Conservation (phyloP, 2,113 vertebrate genomes). For the Anarhynchus alexandrinus region DNA sequence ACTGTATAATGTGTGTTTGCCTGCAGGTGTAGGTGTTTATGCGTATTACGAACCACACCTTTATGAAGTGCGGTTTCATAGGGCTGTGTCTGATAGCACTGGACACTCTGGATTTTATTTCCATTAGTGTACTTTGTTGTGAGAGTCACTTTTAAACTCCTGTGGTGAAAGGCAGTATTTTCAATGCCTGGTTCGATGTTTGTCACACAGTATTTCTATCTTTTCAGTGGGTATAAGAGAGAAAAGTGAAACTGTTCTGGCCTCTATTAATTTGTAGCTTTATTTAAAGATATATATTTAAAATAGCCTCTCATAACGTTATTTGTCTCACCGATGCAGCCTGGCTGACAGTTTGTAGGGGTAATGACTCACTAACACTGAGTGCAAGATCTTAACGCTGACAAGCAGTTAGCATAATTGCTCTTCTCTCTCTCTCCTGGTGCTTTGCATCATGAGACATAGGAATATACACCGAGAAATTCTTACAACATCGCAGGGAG, state of each 20-base stretch:
- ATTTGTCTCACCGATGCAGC: not conserved
- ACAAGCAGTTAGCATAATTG: conserved; percentile 57
- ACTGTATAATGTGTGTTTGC: not conserved
- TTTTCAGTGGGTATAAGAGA: not conserved
- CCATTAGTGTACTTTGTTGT: not conserved
- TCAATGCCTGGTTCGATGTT: not conserved
- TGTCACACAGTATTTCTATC: not conserved
- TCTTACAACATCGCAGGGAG: not conserved
- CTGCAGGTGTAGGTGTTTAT: not conserved
- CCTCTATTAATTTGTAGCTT: not conserved
- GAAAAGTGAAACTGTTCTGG: not conserved
- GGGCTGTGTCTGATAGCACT: not conserved
- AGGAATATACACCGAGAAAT: not conserved
- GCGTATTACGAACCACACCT: fast-evolving
- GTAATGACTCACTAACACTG: conserved; percentile 42
- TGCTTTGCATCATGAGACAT: conserved; percentile 28
- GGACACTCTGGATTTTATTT: not conserved
- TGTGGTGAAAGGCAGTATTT: not conserved
- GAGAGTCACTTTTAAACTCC: not conserved
- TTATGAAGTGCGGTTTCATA: not conserved
- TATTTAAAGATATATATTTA: not conserved
- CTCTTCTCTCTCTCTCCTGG: conserved; percentile 21
- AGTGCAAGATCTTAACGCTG: conserved; percentile 10
- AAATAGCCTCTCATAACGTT: not conserved
- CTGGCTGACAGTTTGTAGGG: conserved; percentile 24